Base-by-base conservation (phyloP, 2,797 vertebrate genomes). In the Ptychadena robeensis region DNA sequence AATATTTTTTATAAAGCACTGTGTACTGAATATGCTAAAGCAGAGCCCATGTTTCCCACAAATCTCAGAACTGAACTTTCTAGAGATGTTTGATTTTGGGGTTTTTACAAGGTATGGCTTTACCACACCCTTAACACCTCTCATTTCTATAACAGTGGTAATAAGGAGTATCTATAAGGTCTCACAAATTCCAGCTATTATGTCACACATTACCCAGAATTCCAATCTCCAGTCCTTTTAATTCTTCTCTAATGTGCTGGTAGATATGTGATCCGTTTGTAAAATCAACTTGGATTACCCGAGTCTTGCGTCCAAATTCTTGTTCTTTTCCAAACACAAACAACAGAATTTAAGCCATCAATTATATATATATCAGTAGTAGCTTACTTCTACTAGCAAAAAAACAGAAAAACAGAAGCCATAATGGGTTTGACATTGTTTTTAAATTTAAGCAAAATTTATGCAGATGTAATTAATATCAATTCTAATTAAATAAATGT, bases 161-260 rank as follows among this genome's bases (percentile, higher is more conserved):
- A 22, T 22, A 53, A 8, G 44, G 4, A 22, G 4, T 6, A 8
- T 22, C 18, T 2, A 8, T 22, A 22, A 53, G 15, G 18, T 53
- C 5, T 22, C 6, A 53, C 5, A 22, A 1, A 53, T 22, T 53
- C 44, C 18, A 53, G 5, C 44, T 18, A n/a, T 22, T 5, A 22
- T 53, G 65, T 34, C 31, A n/a, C 14, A 15, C 64, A 59, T 37
- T 93, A 96, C 95, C 95, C 83, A 96, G 87, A 87, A 96, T 91
- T 85, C 95, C 95, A 1, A 95, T 92, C 57, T 96, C 90, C 87
- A 95, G 87, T 82, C 86, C 91, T 30, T 88, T 84, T 22, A 96
- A 88, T 34, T 83, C 73, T 9, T 89, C 66, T 11, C 87, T 86
- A n/a, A 95, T 92, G 2, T 73, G 73, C 3, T 89, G 86, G n/a